Conservation (phyloP, 2,888 invertebrate genomes). For the Eledona agricola region DNA sequence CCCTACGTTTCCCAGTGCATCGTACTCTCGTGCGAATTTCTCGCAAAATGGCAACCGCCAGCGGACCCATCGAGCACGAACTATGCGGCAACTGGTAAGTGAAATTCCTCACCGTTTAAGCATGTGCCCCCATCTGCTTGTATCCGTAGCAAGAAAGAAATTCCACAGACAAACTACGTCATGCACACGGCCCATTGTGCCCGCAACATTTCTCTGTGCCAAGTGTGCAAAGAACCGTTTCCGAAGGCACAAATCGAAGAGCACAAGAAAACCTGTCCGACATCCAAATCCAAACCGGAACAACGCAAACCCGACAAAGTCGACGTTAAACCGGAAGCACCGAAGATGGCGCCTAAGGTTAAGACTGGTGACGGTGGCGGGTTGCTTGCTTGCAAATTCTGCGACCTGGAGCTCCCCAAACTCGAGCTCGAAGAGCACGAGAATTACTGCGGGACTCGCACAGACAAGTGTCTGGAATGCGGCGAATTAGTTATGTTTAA, state of each 20-base stretch:
- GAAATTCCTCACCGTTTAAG: not conserved
- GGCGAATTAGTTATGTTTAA: constrained; percentile 75
- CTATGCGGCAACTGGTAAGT: constrained; percentile 56
- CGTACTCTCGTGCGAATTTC: constrained; percentile 17
- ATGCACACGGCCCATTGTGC: constrained; percentile 77
- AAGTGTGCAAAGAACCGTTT: constrained; percentile 74
- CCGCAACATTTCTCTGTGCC: constrained; percentile 72
- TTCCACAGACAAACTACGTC: constrained; percentile 72
- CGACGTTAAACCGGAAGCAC: constrained; percentile 11
- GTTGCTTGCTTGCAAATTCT: constrained; percentile 70
- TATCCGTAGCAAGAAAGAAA: constrained; percentile 71
- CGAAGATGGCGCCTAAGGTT: constrained; percentile 5
- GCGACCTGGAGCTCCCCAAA: constrained; percentile 72
- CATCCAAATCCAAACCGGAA: constrained; percentile 61
- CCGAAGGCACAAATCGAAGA: constrained; percentile 67
- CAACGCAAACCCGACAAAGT: constrained; percentile 43
- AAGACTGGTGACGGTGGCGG: constrained; percentile 32
- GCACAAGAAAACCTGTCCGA: constrained; percentile 65
- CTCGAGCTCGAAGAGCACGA: constrained; percentile 70
- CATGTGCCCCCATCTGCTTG: not conserved
- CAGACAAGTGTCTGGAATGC: constrained; percentile 74
- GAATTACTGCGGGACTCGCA: constrained; percentile 76
- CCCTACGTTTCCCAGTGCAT: constrained; percentile 16
- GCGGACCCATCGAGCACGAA: constrained; percentile 49
- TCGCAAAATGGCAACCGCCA: constrained; percentile 7